phyloP scores from a whole-genome alignment of 2,888 invertebrate genomes.

The Tryphoninae sp. region DNA sequence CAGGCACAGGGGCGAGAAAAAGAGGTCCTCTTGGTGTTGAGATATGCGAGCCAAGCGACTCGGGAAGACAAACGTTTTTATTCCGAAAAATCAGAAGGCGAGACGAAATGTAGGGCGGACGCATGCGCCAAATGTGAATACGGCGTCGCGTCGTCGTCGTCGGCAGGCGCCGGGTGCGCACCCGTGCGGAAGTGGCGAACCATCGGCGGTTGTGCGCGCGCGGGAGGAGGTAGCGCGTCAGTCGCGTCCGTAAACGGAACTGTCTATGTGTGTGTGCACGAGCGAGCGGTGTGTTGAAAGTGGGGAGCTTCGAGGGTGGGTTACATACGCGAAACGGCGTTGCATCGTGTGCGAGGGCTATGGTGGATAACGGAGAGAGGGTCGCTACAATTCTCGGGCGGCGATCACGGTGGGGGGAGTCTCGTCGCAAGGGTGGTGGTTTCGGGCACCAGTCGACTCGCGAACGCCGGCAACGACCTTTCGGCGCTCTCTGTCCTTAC shows the following conservation, averaged over 20 bases:
- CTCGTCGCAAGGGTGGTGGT: slow-evolving; percentile 77
- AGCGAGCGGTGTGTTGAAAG: background rate
- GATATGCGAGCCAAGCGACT: slow-evolving; percentile 73
- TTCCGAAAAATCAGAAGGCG: slow-evolving; percentile 78
- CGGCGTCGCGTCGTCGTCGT: slow-evolving; percentile 48
- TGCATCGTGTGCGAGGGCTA: slow-evolving; percentile 33
- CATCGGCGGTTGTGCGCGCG: slow-evolving; percentile 29
- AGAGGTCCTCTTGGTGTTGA: slow-evolving; percentile 52
- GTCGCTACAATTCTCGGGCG: slow-evolving; percentile 58
- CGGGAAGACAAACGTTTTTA: slow-evolving; percentile 79
- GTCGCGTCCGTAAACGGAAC: slow-evolving; percentile 6
- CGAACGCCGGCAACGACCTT: slow-evolving; percentile 72
- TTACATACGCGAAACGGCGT: slow-evolving; percentile 33
- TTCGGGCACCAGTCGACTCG: slow-evolving; percentile 77
- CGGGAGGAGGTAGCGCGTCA: background rate
- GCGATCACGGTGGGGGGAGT: slow-evolving; percentile 64
- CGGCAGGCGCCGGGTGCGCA: slow-evolving; percentile 54
- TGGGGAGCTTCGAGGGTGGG: slow-evolving; percentile 19
- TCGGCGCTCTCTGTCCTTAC: slow-evolving; percentile 39
- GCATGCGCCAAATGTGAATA: slow-evolving; percentile 56
- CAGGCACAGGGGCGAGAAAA: background rate
- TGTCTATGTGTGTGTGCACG: slow-evolving; percentile 47
- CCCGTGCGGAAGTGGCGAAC: slow-evolving; percentile 54
- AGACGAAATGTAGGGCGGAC: slow-evolving; percentile 76
- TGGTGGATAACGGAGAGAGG: slow-evolving; percentile 31